phyloP scores from a whole-genome alignment of 2,888 invertebrate species.

The Sthenelais limicola region DNA sequence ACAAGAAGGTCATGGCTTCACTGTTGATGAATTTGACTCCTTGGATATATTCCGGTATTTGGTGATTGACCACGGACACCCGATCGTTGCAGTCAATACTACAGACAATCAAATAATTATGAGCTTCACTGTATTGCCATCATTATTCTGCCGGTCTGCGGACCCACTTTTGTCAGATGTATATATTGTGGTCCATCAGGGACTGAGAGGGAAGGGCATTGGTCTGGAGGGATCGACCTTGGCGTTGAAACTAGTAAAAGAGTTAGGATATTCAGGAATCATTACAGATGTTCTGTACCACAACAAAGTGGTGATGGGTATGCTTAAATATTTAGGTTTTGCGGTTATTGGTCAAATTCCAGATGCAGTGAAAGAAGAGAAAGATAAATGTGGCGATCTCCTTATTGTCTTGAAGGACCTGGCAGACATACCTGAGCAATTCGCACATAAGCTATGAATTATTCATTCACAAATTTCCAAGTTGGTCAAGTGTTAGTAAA shows the following conservation, averaged over 20 bases:
- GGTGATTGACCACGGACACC: conserved; percentile 19
- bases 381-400: not conserved
- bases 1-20: not conserved
- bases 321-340: not conserved
- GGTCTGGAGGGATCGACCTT: not conserved
- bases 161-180: conserved; percentile 13
- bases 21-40: conserved; percentile 13
- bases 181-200: not conserved
- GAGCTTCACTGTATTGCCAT: not conserved
- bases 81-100: not conserved
- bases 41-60: conserved; percentile 18
- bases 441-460: no score
- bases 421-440: no score
- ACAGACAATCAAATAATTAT: not conserved
- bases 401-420: conserved; percentile 11
- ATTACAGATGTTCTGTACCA: not conserved
- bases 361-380: not conserved
- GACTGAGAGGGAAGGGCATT: not conserved
- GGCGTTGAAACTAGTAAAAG: not conserved
- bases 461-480: no score
- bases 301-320: not conserved
- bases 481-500: no score
- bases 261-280: conserved; percentile 11
- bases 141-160: conserved; percentile 6
- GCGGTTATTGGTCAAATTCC: conserved; percentile 2